Percentiles rank a stretch among this genome's conserved stretches.
These are phyloP conservation scores for Jacana jacana DNA, from an alignment of 2,113 vertebrate genomes.

Conservation along the genomic window DNA sequence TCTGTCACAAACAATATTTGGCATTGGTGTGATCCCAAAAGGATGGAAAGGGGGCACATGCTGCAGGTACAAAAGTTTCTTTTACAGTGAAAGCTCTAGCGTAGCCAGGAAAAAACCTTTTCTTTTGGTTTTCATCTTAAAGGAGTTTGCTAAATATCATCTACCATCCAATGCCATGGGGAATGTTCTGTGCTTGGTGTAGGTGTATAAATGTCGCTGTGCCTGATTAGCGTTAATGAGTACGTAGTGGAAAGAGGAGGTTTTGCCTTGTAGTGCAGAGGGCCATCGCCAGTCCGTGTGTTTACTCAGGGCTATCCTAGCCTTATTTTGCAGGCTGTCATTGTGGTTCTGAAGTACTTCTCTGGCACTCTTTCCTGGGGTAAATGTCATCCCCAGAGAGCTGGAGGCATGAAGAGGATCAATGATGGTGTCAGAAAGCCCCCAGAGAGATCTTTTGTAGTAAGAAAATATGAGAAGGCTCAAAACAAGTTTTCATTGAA, in stretches of 20 bases:
- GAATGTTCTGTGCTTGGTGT: neutral
- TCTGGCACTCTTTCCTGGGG: neutral
- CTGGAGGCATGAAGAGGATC: neutral
- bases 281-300: neutral
- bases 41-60: neutral
- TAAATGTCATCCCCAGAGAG: neutral
- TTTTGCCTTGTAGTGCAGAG: neutral
- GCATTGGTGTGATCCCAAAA: accelerated
- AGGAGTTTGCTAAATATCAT: neutral
- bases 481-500: neutral
- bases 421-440: neutral
- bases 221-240: neutral
- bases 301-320: neutral
- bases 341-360: neutral
- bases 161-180: neutral
- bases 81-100: neutral
- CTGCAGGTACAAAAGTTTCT: neutral
- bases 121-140: neutral
- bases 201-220: accelerated
- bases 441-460: neutral
- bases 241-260: neutral
- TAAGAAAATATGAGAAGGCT: neutral
- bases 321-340: neutral
- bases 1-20: neutral
- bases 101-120: neutral